These are phyloP conservation scores for Drosophila pectinifera DNA, from an alignment of 1,140 invertebrate genomes.

Conservation along the genomic window DNA sequence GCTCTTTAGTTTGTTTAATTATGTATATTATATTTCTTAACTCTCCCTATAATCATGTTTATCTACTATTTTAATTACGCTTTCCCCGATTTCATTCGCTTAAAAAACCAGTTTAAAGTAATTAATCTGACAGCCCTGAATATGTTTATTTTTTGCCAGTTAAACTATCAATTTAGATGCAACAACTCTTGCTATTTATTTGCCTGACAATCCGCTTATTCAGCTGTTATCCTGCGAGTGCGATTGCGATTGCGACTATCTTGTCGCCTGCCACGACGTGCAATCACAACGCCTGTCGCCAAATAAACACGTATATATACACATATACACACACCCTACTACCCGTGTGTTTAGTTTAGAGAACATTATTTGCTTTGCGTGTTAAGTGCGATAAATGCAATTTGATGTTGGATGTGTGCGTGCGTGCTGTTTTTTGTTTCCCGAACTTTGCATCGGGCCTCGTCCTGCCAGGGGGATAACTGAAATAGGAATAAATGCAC, in stretches of 20 bases:
- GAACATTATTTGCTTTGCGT: constrained; percentile 70
- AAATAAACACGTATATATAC: constrained; percentile 34
- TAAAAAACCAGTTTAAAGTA: not conserved
- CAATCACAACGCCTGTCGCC: constrained; percentile 44
- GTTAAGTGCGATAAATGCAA: constrained; percentile 77
- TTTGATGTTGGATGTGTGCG: constrained; percentile 63
- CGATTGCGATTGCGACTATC: constrained; percentile 23
- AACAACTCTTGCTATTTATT: constrained; percentile 21
- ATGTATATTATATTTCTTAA: not conserved
- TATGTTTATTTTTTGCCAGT: not conserved
- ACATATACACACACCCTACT: constrained; percentile 7
- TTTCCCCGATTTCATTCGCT: not conserved
- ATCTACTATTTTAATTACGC: not conserved
- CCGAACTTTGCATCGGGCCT: not conserved
- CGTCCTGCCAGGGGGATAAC: not conserved
- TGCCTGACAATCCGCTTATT: constrained; percentile 23
- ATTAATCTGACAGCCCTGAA: not conserved
- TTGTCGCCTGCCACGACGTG: constrained; percentile 47
- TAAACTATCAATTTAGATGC: constrained; percentile 3
- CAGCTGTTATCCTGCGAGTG: constrained; percentile 10
- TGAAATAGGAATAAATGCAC: constrained; percentile 23
- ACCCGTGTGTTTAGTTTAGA: constrained; percentile 10
- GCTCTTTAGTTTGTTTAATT: too few relatives aligned
- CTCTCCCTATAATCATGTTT: not conserved
- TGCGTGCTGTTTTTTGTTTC: not conserved